Evolutionary conservation across 2,797 vertebrate species (phyloP).

Genomic region (Phrynocephalus vlangalii): DNA sequence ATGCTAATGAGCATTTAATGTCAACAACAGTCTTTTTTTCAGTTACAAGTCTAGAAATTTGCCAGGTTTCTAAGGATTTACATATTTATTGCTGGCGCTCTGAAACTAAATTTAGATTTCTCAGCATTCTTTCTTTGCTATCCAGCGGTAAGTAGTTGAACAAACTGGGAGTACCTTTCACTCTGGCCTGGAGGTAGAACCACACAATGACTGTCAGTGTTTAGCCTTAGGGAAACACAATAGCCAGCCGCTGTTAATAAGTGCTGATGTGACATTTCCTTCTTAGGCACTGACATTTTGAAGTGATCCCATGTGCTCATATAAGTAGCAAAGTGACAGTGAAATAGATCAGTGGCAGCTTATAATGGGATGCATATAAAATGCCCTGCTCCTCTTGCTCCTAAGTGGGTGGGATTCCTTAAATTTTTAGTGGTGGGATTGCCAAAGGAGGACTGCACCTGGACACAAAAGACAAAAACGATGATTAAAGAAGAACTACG

Average conservation of each 20-base stretch:
- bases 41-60: conserved; percentile 19
- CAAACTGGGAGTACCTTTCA: not conserved
- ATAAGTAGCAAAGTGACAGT: not conserved
- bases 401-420: not conserved
- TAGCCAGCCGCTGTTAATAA: not conserved
- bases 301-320: not conserved
- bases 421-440: not conserved
- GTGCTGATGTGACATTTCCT: conserved; percentile 4
- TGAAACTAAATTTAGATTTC: not conserved
- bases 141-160: not conserved
- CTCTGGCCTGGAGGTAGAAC: not conserved
- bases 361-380: not conserved
- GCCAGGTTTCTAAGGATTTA: conserved; percentile 14
- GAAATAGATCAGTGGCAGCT: not conserved
- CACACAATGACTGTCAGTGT: not conserved
- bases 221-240: not conserved
- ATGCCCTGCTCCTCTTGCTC: not conserved
- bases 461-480: too few relatives aligned
- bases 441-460: too few relatives aligned
- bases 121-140: too few relatives aligned
- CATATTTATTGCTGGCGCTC: conserved; percentile 5
- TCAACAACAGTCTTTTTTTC: conserved; percentile 21
- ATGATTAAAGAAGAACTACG: too few relatives aligned
- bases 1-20: conserved; percentile 36
- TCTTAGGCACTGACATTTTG: not conserved